phyloP scores from a whole-genome alignment of 1,140 invertebrate species.

The Oryzaephilus surinamensis region DNA sequence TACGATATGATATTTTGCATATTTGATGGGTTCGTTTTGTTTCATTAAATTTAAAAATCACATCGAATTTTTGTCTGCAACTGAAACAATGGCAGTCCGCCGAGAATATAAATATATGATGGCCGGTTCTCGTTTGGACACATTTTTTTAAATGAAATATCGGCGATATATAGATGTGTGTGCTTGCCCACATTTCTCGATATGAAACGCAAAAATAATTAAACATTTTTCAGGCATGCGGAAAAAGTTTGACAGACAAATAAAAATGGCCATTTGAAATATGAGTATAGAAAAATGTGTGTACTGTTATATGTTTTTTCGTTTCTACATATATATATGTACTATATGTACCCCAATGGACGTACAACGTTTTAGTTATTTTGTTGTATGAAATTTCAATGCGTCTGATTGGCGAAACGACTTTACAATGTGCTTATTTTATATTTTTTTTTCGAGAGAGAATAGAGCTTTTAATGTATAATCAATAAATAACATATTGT shows the following conservation, averaged over 20 bases:
- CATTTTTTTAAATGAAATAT: slow-evolving; percentile 38
- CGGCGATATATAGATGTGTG: slow-evolving; percentile 31
- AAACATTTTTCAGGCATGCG: slow-evolving; percentile 38
- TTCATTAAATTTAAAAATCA: slow-evolving; percentile 38
- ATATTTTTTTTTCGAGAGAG: slow-evolving; percentile 21
- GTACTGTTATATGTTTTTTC: slow-evolving; percentile 21
- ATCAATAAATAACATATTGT: slow-evolving; percentile 30
- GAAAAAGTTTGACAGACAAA: slow-evolving; percentile 38
- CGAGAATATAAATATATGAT: slow-evolving; percentile 37
- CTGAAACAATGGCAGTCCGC: slow-evolving; percentile 31
- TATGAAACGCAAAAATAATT: slow-evolving; percentile 38
- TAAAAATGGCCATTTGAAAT: slow-evolving; percentile 38
- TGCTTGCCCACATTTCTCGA: slow-evolving; percentile 29
- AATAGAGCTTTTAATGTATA: slow-evolving; percentile 31
- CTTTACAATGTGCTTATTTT: slow-evolving; percentile 31
- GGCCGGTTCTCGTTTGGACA: slow-evolving; percentile 31
- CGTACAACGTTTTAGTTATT: slow-evolving; percentile 21
- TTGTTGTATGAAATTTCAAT: slow-evolving; percentile 28
- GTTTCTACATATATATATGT: no score
- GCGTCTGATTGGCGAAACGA: slow-evolving; percentile 30
- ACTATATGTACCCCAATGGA: slow-evolving; percentile 19
- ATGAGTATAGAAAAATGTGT: slow-evolving; percentile 35
- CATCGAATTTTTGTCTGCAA: slow-evolving; percentile 34
- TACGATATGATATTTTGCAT: slow-evolving; percentile 29
- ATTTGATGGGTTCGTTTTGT: slow-evolving; percentile 35